Conservation (phyloP, 2,797 vertebrate genomes). For the Malacoctenus gilli region DNA sequence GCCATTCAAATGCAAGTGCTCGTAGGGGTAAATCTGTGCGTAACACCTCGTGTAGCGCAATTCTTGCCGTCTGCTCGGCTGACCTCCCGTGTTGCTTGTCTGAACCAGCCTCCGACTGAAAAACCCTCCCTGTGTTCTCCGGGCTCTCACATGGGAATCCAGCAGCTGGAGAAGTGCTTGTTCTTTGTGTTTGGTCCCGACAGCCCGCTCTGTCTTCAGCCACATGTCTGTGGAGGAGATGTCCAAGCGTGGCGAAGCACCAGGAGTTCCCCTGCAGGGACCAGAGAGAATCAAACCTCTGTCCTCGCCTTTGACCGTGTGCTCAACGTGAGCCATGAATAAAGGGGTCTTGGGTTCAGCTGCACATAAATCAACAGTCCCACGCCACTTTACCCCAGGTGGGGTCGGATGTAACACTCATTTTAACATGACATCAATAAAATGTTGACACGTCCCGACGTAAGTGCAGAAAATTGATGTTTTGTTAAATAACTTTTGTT, state of each 20-base stretch:
- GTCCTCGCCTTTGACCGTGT: slow-evolving; percentile 15
- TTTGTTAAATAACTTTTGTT: background rate
- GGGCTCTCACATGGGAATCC: slow-evolving; percentile 49
- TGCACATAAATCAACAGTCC: background rate
- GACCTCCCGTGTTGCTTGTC: slow-evolving; percentile 41
- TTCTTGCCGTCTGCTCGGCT: slow-evolving; percentile 50
- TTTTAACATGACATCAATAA: slow-evolving; percentile 2
- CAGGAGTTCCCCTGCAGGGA: slow-evolving; percentile 35
- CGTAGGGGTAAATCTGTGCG: slow-evolving; percentile 15
- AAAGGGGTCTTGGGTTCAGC: background rate
- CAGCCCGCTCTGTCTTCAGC: slow-evolving; percentile 45
- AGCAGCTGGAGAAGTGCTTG: slow-evolving; percentile 66
- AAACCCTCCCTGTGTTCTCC: slow-evolving; percentile 36
- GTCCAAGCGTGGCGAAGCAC: slow-evolving; percentile 36
- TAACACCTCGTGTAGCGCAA: slow-evolving; percentile 37
- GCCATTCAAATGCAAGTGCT: slow-evolving; percentile 5
- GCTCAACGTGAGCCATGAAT: slow-evolving; percentile 1
- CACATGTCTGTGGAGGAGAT: slow-evolving; percentile 50
- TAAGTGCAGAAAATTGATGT: background rate
- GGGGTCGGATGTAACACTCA: too few relatives aligned
- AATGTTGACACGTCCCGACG: background rate
- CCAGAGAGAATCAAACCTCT: slow-evolving; percentile 13
- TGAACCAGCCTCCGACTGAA: slow-evolving; percentile 35
- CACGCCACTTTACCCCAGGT: slow-evolving; percentile 4
- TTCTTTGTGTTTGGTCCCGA: slow-evolving; percentile 64